A percentile compares a stretch with the other conserved stretches of the same genome.
Conservation (phyloP, 2,113 vertebrate genomes). For the Amblyopsis rosae region DNA sequence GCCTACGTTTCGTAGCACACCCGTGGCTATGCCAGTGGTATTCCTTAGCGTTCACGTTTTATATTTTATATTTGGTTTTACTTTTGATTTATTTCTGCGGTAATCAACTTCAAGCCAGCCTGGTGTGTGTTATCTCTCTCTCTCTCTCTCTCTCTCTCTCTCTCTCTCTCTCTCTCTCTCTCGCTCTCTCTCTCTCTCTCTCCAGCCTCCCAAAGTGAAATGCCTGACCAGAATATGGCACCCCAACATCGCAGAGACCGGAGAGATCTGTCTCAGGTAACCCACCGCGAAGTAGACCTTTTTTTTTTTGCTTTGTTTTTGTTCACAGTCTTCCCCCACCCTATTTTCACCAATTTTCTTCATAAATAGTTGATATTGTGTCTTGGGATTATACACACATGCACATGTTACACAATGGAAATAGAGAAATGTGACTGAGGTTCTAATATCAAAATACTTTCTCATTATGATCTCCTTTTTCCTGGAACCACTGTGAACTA, state of each 20-base stretch:
- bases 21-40: no score
- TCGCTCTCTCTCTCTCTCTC: slow-evolving; percentile 11
- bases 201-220: slow-evolving; percentile 95
- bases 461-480: not conserved
- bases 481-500: not conserved
- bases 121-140: not conserved
- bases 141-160: not conserved
- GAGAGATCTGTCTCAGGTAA: slow-evolving; percentile 97
- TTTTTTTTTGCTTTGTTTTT: not conserved
- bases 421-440: not conserved
- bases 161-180: slow-evolving; percentile 24
- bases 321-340: not conserved
- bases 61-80: no score
- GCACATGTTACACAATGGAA: not conserved
- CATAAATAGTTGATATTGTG: not conserved
- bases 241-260: slow-evolving; percentile 96
- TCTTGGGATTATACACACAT: not conserved
- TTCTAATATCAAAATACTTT: not conserved
- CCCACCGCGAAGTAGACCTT: not conserved
- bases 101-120: no score
- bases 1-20: no score
- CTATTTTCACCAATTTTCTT: not conserved
- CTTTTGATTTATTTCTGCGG: no score
- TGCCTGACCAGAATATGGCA: slow-evolving; percentile 99
- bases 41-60: no score